phyloP scores from a whole-genome alignment of 2,113 vertebrate genomes.

The cattle (Bos taurus) region DNA sequence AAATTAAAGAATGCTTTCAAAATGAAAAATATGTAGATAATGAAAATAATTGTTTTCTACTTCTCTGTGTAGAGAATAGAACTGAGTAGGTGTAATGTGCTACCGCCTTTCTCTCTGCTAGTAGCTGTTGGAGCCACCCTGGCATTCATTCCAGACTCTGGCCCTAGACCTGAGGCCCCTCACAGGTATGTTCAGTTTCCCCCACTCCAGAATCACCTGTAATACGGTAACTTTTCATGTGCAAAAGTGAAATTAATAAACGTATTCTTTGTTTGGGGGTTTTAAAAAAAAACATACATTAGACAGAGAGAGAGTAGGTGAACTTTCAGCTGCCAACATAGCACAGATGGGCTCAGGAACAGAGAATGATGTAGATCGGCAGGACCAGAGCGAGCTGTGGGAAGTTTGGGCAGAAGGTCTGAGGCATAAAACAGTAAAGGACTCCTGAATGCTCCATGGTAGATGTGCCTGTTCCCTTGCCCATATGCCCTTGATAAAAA shows the following conservation, averaged over 20 bases:
- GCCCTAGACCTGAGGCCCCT: not conserved
- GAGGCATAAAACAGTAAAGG: not conserved
- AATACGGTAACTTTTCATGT: not conserved
- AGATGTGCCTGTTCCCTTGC: not conserved
- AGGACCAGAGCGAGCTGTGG: not conserved
- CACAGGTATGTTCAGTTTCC: not conserved
- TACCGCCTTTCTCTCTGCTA: not conserved
- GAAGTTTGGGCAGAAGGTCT: not conserved
- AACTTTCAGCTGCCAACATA: not conserved
- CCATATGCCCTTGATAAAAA: not conserved
- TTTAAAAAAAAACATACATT: not conserved
- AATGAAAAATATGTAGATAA: not conserved
- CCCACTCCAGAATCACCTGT: not conserved
- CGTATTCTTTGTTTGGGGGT: not conserved
- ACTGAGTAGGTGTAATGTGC: not conserved
- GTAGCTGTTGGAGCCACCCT: not conserved
- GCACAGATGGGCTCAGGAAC: slow-evolving; percentile 41
- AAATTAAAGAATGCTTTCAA: slow-evolving; percentile 1
- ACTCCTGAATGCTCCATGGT: not conserved
- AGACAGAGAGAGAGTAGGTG: not conserved
- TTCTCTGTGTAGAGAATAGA: not conserved
- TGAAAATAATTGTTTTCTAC: not conserved
- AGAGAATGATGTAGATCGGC: not conserved
- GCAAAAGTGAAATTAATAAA: not conserved
- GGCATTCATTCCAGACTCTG: too few relatives aligned